Base-by-base conservation (phyloP, 1,140 invertebrate genomes). In the Cotesia glomerata region DNA sequence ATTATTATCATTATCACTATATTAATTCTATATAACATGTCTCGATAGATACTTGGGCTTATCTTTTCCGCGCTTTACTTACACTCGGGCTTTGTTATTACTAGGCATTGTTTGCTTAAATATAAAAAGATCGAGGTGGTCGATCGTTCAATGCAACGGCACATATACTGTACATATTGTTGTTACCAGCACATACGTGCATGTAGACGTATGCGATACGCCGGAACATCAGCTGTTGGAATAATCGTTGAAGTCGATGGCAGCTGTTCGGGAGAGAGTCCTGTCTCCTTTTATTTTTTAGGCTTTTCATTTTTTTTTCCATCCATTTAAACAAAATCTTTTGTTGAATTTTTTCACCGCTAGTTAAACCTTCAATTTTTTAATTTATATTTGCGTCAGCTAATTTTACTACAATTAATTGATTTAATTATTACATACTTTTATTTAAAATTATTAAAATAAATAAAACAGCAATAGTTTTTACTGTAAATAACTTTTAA, bases 221-320 rank as follows among this genome's bases (percentile, higher is more conserved):
- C 62, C 51, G 78, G 77, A 81, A 79, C 78, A 86, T 86, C 85
- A 86, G 85, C 85, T 87, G 85, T 87, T 87, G 81, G 81, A 86
- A 86, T 86, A 85, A 86, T 84, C 80, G 83, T 82, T 83, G 78
- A 68, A 80, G 79, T 79, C 79, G 78, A 74, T 75, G 81, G 83
- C 85, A 87, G 85, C 86, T 86, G 85, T 86, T 85, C 77, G 61
- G 65, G 76, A 75, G 62, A 79, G 74, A 79, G 71, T 67, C 67
- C 69, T 75, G 68, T 75, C 59, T 78, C 61, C 45, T 45, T 45
- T 45, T 45, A 45, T 45, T 45, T 45, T 45, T 45, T 45, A 1
- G 39, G 11, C 67, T 67, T 45, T 13, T 51, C 39, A 36, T 73
- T 59, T 59, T 59, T 59, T 64, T 35, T 51, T 67, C 52, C 59